Base-by-base conservation (phyloP, 2,113 vertebrate genomes). In the Bolborhynchus lineola region DNA sequence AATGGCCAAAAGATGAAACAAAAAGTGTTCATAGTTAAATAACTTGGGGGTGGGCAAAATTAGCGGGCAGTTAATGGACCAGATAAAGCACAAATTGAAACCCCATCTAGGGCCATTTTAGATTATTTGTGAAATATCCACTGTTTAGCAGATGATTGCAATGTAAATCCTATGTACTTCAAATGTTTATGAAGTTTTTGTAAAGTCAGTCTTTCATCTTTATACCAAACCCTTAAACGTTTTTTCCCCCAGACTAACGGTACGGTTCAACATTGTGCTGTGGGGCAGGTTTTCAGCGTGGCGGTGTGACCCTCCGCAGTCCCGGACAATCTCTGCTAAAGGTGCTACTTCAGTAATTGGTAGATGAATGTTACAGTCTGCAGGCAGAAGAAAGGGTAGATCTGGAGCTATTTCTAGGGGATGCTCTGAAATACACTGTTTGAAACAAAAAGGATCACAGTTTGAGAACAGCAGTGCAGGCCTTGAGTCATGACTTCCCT, bases 311-410 rank as follows among this genome's bases (percentile, higher is more conserved):
- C 93, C 91, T 94, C 79, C 0, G 10, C 64, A 72, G 33, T 80
- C 91, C 86, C 0, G 8, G 31, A 33, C 80, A 12, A 60, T 93
- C 88, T 76, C 93, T 94, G 95, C 90, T 72, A 68, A 94, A 93
- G 93, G 92, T 70, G 72, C 89, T 88, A 46, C 76, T 80, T 91
- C 82, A 35, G 63, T 93, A 95, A 95, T 80, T 97, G 96, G 93
- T 83, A 95, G 93, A 76, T 53, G 95, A 90, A 95, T 57, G 92
- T 91, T 95, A 68, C 83, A 65, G 93, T 82, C 90, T 69, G 16
- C 76, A 91, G 91, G 92, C 88, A 93, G 96, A 95, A 97, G 91
- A 95, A 95, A 93, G 90, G 81, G 90, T 83, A 96, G 78, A 97
- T 90, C 81, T 76, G 62, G 82, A 95, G 90, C 90, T 88, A 28